Percentiles rank a stretch among this genome's conserved stretches.
These are phyloP conservation scores for Piaya cayana DNA, from an alignment of 2,113 vertebrate genomes.

Conservation along the genomic window DNA sequence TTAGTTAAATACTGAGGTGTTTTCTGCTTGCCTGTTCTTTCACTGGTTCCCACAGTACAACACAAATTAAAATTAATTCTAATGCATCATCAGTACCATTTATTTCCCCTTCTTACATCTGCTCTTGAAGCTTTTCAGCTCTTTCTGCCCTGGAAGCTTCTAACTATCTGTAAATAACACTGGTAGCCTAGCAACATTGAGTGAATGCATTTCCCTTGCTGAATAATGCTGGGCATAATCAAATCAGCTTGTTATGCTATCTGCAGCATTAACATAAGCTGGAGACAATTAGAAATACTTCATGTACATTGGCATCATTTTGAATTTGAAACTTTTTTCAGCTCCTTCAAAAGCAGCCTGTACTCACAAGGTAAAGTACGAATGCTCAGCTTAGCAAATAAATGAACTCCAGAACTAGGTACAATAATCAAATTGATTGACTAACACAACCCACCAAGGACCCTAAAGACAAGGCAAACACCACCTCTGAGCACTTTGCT, in stretches of 20 bases:
- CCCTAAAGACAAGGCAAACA: background rate
- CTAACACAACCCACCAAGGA: background rate
- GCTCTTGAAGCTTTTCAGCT: slow-evolving; percentile 34
- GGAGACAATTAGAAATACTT: background rate
- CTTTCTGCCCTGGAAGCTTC: slow-evolving; percentile 55
- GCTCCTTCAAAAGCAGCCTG: background rate
- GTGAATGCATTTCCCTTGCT: slow-evolving; percentile 49
- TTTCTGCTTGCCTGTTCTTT: background rate
- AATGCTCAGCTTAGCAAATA: background rate
- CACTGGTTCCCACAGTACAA: background rate
- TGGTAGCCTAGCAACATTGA: slow-evolving; percentile 72
- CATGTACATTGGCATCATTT: background rate
- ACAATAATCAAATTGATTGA: background rate
- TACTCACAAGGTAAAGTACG: background rate
- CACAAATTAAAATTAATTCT: background rate
- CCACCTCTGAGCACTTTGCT: background rate
- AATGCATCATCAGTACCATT: slow-evolving; percentile 4
- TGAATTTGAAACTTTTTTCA: background rate
- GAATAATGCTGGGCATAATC: slow-evolving; percentile 55
- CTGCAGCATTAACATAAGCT: background rate
- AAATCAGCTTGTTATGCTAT: slow-evolving; percentile 42
- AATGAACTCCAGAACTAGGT: background rate
- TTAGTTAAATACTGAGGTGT: background rate
- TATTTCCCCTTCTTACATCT: slow-evolving; percentile 19
- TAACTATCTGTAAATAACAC: slow-evolving; percentile 69